Conservation (phyloP, 1,140 invertebrate genomes). For the Sarcophaga bullata region DNA sequence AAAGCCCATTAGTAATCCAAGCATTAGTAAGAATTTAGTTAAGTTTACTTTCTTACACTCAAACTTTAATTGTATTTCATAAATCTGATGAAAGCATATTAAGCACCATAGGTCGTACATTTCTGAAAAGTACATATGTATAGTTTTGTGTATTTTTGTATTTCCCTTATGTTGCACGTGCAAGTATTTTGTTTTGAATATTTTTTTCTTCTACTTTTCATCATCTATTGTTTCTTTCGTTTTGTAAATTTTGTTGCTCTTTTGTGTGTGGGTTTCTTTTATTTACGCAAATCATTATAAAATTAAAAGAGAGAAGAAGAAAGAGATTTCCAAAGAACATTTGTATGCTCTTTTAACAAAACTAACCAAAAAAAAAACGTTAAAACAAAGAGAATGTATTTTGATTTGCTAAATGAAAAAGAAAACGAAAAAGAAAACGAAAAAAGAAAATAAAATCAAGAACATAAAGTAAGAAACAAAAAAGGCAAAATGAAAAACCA, state of each 20-base stretch:
- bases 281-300: not conserved
- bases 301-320: not conserved
- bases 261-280: not conserved
- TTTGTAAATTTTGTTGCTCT: too few species aligned
- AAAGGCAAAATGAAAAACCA: too few species aligned
- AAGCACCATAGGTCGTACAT: too few species aligned
- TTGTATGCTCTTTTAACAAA: slow-evolving; percentile 8
- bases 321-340: not conserved
- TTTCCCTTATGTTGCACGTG: not conserved
- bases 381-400: slow-evolving; percentile 32
- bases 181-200: not conserved
- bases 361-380: too few species aligned
- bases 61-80: too few species aligned
- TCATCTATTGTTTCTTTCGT: not conserved
- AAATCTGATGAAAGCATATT: too few species aligned
- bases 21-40: too few species aligned
- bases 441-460: slow-evolving; percentile 16
- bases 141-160: too few species aligned
- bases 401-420: not conserved
- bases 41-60: too few species aligned
- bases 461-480: not conserved
- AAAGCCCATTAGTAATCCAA: too few species aligned
- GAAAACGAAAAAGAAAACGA: not conserved
- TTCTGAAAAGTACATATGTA: too few species aligned
- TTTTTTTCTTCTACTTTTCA: not conserved